phyloP scores from a whole-genome alignment of 2,113 vertebrate genomes.

The Lophius piscatorius region DNA sequence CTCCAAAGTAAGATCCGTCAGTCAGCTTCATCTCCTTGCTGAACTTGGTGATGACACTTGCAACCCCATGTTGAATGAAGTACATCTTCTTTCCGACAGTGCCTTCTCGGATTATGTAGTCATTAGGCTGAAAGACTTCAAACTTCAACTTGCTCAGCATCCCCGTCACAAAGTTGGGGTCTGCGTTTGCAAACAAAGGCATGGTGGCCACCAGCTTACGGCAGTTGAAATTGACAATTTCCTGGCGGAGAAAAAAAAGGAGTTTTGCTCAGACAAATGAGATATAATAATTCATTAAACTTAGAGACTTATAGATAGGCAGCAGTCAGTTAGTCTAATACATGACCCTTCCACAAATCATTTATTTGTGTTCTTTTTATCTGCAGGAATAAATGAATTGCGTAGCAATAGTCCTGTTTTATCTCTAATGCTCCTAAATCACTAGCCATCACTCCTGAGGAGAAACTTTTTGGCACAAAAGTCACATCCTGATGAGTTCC shows the following conservation, averaged over 20 bases:
- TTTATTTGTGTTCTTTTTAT: conserved; percentile 26
- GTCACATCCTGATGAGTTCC: conserved; percentile 68
- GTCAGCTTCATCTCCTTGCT: conserved; percentile 98
- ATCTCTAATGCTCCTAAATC: conserved; percentile 63
- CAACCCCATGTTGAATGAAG: conserved; percentile 97
- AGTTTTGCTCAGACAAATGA: conserved; percentile 9
- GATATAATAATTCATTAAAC: not conserved
- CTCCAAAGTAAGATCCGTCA: conserved; percentile 98
- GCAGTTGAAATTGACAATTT: conserved; percentile 99
- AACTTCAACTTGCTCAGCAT: conserved; percentile 98
- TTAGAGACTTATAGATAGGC: conserved; percentile 1
- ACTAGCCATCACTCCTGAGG: conserved; percentile 59
- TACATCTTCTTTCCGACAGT: conserved; percentile 99
- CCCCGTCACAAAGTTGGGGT: conserved; percentile 98
- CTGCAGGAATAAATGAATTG: conserved; percentile 46
- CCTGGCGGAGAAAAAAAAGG: conserved; percentile 80
- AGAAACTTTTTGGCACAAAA: conserved; percentile 61
- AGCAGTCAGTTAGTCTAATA: conserved; percentile 10
- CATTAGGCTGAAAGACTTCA: conserved; percentile 97
- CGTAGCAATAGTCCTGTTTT: conserved; percentile 52
- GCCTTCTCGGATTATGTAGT: conserved; percentile 97
- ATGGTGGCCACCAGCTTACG: conserved; percentile 97
- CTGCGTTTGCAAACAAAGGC: conserved; percentile 97
- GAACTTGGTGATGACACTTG: conserved; percentile 96
- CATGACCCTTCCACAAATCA: conserved; percentile 23